A percentile compares a stretch with the other conserved stretches of the same genome.
Conservation (phyloP, 2,797 vertebrate genomes). For the Propithecus perrieri region DNA sequence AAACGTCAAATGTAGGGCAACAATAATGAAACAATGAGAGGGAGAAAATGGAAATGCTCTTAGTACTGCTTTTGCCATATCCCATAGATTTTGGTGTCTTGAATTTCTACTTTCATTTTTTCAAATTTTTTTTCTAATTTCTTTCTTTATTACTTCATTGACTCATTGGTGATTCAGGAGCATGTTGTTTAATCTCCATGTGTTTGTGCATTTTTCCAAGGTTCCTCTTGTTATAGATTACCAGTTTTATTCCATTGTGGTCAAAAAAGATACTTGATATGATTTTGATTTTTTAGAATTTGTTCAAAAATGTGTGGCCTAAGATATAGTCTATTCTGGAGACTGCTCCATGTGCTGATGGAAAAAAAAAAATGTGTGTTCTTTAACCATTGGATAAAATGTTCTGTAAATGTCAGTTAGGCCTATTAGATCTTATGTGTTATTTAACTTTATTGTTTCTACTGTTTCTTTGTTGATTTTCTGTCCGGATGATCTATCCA, state of each 20-base stretch:
- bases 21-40: neutral
- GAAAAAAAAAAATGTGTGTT: neutral
- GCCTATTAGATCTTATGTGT: neutral
- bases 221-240: neutral
- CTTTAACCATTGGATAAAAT: neutral
- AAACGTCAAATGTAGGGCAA: neutral
- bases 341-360: neutral
- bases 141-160: neutral
- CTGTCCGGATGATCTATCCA: neutral
- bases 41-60: neutral
- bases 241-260: neutral
- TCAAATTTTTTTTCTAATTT: neutral
- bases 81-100: neutral
- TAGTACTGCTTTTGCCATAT: neutral
- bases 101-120: neutral
- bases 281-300: neutral
- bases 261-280: neutral
- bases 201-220: neutral
- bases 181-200: neutral
- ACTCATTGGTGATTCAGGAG: neutral
- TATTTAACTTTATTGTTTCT: neutral
- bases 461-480: neutral
- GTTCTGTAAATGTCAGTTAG: neutral
- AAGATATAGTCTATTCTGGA: neutral
- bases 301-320: neutral